Evolutionary conservation across 2,888 invertebrate species (phyloP), one percentile per base, ranked within the genome.

Genomic region (Drosophila borealis): DNA sequence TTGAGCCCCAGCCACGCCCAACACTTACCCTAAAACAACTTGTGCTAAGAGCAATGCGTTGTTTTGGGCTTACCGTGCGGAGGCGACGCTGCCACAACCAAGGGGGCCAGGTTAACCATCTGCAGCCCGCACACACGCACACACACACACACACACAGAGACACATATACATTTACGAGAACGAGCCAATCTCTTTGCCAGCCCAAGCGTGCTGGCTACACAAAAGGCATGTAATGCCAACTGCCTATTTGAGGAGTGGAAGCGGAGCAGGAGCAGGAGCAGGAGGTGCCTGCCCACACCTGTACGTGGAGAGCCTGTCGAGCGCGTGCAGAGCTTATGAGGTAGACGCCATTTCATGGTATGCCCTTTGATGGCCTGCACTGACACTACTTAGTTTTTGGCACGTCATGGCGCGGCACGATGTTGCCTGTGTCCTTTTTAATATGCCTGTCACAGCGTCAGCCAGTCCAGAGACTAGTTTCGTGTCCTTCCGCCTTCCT

Each of bases 341-440:
- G 57, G 60, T 60, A 51, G 55, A 42, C 36, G 60, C 65, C 41
- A 50, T 55, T 70, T 42, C 66, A 55, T 67, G 69, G 68, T 72
- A 69, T 80, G 87, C 74, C 69, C 87, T 83, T 86, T 86, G 87
- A 81, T 84, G 84, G 78, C 72, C 78, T 17, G 73, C 67, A 65
- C 80, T 80, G 81, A 86, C 81, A 84, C 85, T 87, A 80, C 82
- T 87, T 82, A 85, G 85, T 82, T 85, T 82, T 82, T 82, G 82
- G 85, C 88, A 88, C 80, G 81, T 85, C 87, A 87, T 78, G 87
- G 25, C 51, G 61, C 29, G 69, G 68, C 80, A 81, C 70, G 74
- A 74, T 71, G 81, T 68, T 29, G 62, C 51, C 66, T 54, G 66
- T 62, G 73, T 75, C 78, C 87, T 86, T 85, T 88, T 86, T 88